Evolutionary conservation across 2,888 invertebrate species (phyloP), one percentile per base, ranked within the genome.

Genomic region (Calephelis perditalis): DNA sequence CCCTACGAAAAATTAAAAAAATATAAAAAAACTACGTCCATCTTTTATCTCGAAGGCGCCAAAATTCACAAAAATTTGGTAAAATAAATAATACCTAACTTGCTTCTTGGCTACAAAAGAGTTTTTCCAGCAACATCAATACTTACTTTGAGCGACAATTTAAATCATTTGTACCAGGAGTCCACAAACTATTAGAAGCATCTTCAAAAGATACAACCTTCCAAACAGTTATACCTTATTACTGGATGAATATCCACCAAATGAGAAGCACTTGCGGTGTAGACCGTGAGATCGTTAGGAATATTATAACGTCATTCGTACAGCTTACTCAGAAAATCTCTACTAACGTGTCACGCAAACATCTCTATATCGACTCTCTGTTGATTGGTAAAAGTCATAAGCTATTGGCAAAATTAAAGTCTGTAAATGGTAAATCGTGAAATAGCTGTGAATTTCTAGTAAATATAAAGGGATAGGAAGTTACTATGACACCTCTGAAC

Each of bases 271-370:
- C 44, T 59, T 35, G 63, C 58, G 63, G 57, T 61, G 63, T 63
- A 54, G 56, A 56, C 56, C 54, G 61, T 6, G 37, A 45, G 61
- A 65, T 65, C 63, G 63, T 61, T 55, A 55, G 57, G 65, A 60
- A 68, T 62, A 65, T 66, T 62, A 66, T 59, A 62, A 64, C 58
- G 62, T 58, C 63, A 67, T 59, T 64, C 63, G 59, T 47, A 62
- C 61, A 59, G 61, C 63, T 65, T 64, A 62, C 60, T 66, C 63
- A 63, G 67, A 65, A 68, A 68, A 65, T 64, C 67, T 67, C 67
- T 59, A 64, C 58, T 61, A 62, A 62, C 65, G 49, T 62, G 68
- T 68, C 68, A 66, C 64, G 66, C 66, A 62, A 65, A 66, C 67
- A 66, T 66, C 64, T 56, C 66, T 66, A 59, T 63, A 66, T 62